A percentile compares a stretch with the other conserved stretches of the same genome.
These are phyloP conservation scores for Solenodon paradoxus DNA, from an alignment of 2,113 vertebrate species.

Conservation along the genomic window DNA sequence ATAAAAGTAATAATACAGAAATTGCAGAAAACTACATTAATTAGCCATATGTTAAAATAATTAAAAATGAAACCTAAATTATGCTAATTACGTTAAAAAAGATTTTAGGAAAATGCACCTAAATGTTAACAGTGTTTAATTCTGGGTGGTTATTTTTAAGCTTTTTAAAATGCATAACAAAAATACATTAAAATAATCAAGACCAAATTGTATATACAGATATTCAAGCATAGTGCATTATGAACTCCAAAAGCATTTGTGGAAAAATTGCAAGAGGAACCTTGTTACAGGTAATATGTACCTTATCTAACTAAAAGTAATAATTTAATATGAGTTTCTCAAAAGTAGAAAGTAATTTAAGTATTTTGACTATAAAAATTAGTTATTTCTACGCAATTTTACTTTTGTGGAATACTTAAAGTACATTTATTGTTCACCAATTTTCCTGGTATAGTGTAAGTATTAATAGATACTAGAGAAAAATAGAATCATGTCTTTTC, in stretches of 20 bases:
- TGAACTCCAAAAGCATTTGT: background rate
- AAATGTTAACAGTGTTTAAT: background rate
- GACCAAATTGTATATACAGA: background rate
- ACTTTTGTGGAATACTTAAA: background rate
- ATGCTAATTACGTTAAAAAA: background rate
- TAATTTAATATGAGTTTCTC: background rate
- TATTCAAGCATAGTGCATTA: background rate
- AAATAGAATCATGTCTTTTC: background rate
- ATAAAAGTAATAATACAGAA: background rate
- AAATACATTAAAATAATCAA: background rate
- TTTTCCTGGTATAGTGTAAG: background rate
- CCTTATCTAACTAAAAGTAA: background rate
- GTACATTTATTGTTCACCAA: background rate
- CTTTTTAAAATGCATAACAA: background rate
- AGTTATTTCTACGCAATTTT: background rate
- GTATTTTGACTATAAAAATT: background rate
- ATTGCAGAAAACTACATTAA: background rate
- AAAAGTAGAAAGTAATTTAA: background rate
- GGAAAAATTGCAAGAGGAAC: background rate
- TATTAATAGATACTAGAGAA: background rate
- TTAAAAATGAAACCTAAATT: background rate
- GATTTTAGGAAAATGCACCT: background rate
- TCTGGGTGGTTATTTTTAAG: background rate
- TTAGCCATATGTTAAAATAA: background rate
- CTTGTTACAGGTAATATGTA: background rate